A percentile compares a stretch with the other conserved stretches of the same genome.
phyloP scores from a whole-genome alignment of 2,797 vertebrate genomes.

The Sparidentex hasta region DNA sequence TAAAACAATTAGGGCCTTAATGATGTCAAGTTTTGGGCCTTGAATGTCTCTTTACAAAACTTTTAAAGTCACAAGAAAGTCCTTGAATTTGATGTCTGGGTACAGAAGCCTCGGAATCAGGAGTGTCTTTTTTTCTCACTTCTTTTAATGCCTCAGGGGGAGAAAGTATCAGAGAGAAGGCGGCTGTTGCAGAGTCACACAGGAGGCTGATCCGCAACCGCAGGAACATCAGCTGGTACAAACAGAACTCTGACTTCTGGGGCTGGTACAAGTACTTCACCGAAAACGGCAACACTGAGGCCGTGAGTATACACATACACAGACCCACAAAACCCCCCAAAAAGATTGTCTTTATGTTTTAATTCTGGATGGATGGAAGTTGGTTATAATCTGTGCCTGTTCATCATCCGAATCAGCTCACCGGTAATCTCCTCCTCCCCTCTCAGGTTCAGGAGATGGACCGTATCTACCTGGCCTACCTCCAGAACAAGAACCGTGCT shows the following conservation, averaged over 20 bases:
- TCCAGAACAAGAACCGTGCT: constrained; percentile 88
- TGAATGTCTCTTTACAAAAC: constrained; percentile 11
- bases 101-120: constrained; percentile 8
- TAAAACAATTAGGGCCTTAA: background rate
- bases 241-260: constrained; percentile 89
- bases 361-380: too few species aligned
- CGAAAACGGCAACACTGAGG: constrained; percentile 86
- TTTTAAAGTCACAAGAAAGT: constrained; percentile 34
- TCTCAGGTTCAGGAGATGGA: constrained; percentile 84
- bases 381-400: background rate
- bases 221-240: constrained; percentile 90
- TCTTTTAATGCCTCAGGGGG: constrained; percentile 48
- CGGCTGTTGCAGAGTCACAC: constrained; percentile 41
- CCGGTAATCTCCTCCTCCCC: background rate
- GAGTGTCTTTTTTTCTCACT: background rate
- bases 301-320: constrained; percentile 77
- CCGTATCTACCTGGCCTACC: constrained; percentile 87
- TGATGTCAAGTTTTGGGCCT: background rate
- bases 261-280: constrained; percentile 89
- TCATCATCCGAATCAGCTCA: background rate
- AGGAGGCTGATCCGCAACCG: constrained; percentile 83
- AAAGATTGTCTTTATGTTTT: too few species aligned
- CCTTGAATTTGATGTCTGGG: constrained; percentile 25
- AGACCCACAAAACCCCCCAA: too few species aligned
- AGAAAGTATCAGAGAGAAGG: constrained; percentile 62